Base-by-base conservation (phyloP, 2,888 invertebrate species). In the Ecliptopera silaceata region DNA sequence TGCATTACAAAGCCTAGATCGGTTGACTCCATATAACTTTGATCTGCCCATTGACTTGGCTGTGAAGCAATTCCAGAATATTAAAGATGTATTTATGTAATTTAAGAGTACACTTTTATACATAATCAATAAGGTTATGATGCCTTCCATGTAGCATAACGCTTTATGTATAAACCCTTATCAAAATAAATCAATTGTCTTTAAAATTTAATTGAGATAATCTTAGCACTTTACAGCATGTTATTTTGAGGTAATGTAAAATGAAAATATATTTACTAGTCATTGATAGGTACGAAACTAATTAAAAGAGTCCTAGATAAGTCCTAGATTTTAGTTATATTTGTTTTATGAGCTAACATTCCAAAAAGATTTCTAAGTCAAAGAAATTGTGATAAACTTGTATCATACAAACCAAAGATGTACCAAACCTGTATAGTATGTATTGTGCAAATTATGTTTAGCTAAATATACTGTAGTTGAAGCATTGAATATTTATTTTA, bases 41-140 rank as follows among this genome's bases (percentile, higher is more conserved):
- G 96, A 97, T 79, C 92, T 99, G 74, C 99, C 99, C 0, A 97
- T 98, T 12, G 99, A 99, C 87, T 92, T 99, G 72, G 99, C 99
- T 36, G 95, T 99, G 38, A 94, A 98, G 77, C 98, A 99, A 76
- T 98, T 99, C 81, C 97, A 97, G 80, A 98, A 98, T 91, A 99
- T 99, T 83, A 98, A 97, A 92, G 98, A 99, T 91, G 98, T 97
- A 66, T 98, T 98, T 86, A 94, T 93, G 92, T 97, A 66, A 71
- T 69, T 64, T 81, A 82, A 82, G 80, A 73, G 74, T 78, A 79
- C 71, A 75, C 73, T 81, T 81, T 79, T 81, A 76, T 82, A 83
- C 73, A 75, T 78, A 75, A 75, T 79, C 75, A 75, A 69, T 65
- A 64, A 59, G 57, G 69, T 62, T 71, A 72, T 62, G 72, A 80